Percentiles rank a stretch among this genome's conserved stretches.
These are phyloP conservation scores for Tetrax tetrax DNA, from an alignment of 2,113 vertebrate genomes.

Conservation along the genomic window DNA sequence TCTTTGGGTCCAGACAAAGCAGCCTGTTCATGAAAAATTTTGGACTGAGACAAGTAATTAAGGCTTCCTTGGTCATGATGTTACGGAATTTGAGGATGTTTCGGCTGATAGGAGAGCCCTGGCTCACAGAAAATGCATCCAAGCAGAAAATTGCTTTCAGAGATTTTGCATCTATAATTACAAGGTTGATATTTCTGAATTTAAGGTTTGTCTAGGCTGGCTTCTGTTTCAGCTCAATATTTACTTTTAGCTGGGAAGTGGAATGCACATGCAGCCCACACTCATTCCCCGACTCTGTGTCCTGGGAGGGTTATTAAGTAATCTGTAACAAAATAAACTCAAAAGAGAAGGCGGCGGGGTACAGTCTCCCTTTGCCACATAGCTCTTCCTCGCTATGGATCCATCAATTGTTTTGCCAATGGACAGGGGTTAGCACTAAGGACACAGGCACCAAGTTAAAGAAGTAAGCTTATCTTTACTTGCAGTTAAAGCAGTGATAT, in stretches of 20 bases:
- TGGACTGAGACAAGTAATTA: not conserved
- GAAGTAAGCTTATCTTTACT: no score
- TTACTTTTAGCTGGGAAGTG: not conserved
- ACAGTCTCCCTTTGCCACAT: not conserved
- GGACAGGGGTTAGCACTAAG: no score
- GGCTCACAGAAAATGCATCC: not conserved
- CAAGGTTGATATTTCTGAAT: conserved; percentile 1
- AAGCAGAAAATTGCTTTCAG: not conserved
- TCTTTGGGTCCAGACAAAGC: not conserved
- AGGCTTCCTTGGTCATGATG: not conserved
- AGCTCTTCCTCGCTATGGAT: not conserved
- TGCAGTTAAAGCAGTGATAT: no score
- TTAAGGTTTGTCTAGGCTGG: conserved; percentile 5
- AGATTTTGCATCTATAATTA: conserved; percentile 15
- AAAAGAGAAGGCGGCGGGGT: not conserved
- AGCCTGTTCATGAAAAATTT: not conserved
- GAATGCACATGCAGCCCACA: not conserved
- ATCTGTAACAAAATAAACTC: not conserved
- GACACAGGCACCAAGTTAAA: no score
- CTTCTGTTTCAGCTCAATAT: not conserved
- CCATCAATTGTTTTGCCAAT: not conserved
- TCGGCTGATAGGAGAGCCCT: conserved; percentile 16
- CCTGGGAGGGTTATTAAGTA: not conserved
- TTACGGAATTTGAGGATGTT: conserved; percentile 11
- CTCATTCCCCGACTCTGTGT: not conserved